Percentiles rank a stretch among this genome's conserved stretches.
phyloP scores from a whole-genome alignment of 2,797 vertebrate genomes.

The Vespertilio murinus region DNA sequence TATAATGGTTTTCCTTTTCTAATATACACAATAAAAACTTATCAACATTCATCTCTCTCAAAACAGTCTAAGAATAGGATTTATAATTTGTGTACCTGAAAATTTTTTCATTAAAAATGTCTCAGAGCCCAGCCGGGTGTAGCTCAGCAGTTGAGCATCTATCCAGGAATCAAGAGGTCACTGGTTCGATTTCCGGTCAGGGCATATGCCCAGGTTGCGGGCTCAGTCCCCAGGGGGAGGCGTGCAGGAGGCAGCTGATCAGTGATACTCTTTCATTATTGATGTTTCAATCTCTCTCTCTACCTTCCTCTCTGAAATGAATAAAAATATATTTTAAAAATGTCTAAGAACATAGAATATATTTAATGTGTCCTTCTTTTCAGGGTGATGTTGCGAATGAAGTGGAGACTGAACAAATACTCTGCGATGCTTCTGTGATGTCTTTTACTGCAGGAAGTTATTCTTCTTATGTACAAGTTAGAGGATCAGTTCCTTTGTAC shows the following conservation, averaged over 20 bases:
- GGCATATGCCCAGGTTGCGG: too few species aligned
- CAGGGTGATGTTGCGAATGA: constrained; percentile 98
- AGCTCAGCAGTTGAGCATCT: too few species aligned
- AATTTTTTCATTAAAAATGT: constrained; percentile 33
- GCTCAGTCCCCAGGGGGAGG: too few species aligned
- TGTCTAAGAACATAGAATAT: not conserved
- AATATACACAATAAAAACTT: not conserved
- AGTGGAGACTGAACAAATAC: constrained; percentile 98
- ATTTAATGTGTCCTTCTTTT: not conserved
- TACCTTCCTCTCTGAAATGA: too few species aligned
- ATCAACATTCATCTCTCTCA: constrained; percentile 37
- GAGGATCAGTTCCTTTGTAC: constrained; percentile 97
- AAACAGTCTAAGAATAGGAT: constrained; percentile 11
- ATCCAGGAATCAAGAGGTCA: too few species aligned
- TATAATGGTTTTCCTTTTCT: constrained; percentile 55
- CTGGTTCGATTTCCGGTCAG: too few species aligned
- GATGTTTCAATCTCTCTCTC: too few species aligned
- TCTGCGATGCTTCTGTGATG: constrained; percentile 96
- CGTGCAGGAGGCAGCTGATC: too few species aligned
- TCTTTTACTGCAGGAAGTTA: constrained; percentile 95
- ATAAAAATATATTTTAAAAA: not conserved
- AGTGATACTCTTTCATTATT: too few species aligned
- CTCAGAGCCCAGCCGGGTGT: not conserved
- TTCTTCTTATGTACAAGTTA: constrained; percentile 96
- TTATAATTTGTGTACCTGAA: not conserved